Evolutionary conservation across 2,888 invertebrate genomes (phyloP), one percentile per base, ranked within the genome.

Genomic region (Macaria liturata): DNA sequence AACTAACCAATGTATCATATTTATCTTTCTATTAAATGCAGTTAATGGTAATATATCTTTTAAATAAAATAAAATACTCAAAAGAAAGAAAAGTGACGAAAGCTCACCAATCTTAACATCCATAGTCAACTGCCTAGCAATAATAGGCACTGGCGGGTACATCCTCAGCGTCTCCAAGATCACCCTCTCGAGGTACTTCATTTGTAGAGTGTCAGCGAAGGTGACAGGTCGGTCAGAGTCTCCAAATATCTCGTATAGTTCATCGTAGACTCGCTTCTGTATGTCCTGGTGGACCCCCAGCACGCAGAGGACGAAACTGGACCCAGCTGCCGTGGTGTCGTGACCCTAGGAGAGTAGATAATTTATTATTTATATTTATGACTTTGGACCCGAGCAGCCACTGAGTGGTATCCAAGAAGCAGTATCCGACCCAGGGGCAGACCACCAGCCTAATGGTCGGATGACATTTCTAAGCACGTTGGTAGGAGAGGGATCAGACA

Each of bases 231-330:
- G 91, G 78, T 96, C 95, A 0, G 96, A 95, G 70, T 96, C 95
- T 0, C 96, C 96, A 70, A 97, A 96, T 67, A 96, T 96, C 30
- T 94, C 92, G 64, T 95, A 94, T 48, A 96, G 81, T 74, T 97
- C 96, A 61, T 95, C 93, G 70, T 95, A 94, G 0, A 96, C 96
- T 71, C 89, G 94, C 0, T 93, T 93, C 86, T 98, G 98, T 46
- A 98, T 94, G 8, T 96, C 93, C 46, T 95, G 95, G 76, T 98
- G 94, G 44, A 95, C 93, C 4, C 97, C 98, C 77, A 98, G 94
- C 74, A 97, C 92, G 67, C 96, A 96, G 3, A 97, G 91, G 61
- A 96, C 95, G 93, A 98, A 98, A 78, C 96, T 97, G 66, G 97
- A 96, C 2, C 96, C 97, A 40, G 98, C 96, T 9, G 92, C 90